Evolutionary conservation across 2,888 invertebrate species (phyloP), one percentile per base, ranked within the genome.

Genomic region (Synergus itoensis): DNA sequence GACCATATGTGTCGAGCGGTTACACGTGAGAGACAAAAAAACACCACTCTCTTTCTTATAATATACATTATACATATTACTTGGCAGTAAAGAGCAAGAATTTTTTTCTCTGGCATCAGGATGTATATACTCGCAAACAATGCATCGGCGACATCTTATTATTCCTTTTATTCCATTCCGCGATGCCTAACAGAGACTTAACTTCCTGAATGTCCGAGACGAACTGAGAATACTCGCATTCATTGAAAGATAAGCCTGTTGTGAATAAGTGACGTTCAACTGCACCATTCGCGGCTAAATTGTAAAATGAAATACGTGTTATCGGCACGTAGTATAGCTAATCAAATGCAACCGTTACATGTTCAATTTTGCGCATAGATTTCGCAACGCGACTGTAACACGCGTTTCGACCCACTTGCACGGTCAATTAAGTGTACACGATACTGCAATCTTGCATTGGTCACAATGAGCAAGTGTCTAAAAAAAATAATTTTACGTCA

Each of bases 201-300:
- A 53, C 53, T 73, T 73, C 53, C 73, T 73, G 36, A 73, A 73
- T 73, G 53, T 73, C 53, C n/a, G 73, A 48, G 73, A 73, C 53
- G 53, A 53, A 53, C 73, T 53, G 73, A 53, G 73, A 28, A 73
- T 40, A 53, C 40, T 73, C 18, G 53, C 53, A 73, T n/a, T 73
- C 73, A 73, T 73, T 73, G 53, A 18, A 73, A 73, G 73, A 73
- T 73, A 73, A 73, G 73, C 53, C 8, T 48, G 16, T 28, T 69
- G 36, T 73, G 69, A 53, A 53, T 5, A 2, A 53, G 53, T 53
- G 28, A n/a, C n/a, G 53, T 73, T 73, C 48, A 36, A 36, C 53
- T 36, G 21, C 8, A 48, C 48, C 28, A 60, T 21, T 60, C 60
- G 21, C 21, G 21, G 28, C 5, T 48, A n/a, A 69, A 48, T 69